phyloP scores from a whole-genome alignment of 2,113 vertebrate species.

The Tautogolabrus adspersus region DNA sequence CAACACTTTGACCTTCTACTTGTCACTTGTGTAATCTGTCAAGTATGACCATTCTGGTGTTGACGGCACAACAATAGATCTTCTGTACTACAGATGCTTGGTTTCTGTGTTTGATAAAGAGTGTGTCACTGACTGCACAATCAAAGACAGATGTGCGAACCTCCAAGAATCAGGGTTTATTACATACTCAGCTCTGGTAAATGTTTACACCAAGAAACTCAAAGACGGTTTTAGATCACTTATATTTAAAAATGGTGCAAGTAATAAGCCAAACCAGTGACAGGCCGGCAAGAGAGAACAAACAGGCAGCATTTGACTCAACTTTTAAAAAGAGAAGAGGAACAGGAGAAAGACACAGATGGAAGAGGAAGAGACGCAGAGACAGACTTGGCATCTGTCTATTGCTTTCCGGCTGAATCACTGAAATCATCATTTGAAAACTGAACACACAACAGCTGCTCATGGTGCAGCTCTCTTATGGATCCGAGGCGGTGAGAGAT shows the following conservation, averaged over 20 bases:
- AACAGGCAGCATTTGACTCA: conserved; percentile 5
- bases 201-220: conserved; percentile 2
- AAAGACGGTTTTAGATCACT: not conserved
- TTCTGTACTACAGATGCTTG: not conserved
- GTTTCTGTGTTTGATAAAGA: conserved; percentile 21
- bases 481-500: conserved; percentile 15
- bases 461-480: conserved; percentile 21
- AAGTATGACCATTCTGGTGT: not conserved
- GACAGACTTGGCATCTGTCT: conserved; percentile 34
- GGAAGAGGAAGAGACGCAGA: conserved; percentile 39
- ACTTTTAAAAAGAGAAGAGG: conserved; percentile 1
- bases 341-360: conserved; percentile 31
- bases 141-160: not conserved
- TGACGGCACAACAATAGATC: conserved; percentile 11
- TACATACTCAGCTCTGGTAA: conserved; percentile 1
- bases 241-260: not conserved
- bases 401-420: conserved; percentile 58
- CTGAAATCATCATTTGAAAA: conserved; percentile 61
- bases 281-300: conserved; percentile 9
- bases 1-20: conserved; percentile 29
- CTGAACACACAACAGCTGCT: conserved; percentile 54
- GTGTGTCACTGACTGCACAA: not conserved
- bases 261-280: conserved; percentile 19
- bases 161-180: not conserved
- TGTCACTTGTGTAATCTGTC: conserved; percentile 16